phyloP scores from a whole-genome alignment of 2,888 invertebrate species.

The Drosophila ezoana region DNA sequence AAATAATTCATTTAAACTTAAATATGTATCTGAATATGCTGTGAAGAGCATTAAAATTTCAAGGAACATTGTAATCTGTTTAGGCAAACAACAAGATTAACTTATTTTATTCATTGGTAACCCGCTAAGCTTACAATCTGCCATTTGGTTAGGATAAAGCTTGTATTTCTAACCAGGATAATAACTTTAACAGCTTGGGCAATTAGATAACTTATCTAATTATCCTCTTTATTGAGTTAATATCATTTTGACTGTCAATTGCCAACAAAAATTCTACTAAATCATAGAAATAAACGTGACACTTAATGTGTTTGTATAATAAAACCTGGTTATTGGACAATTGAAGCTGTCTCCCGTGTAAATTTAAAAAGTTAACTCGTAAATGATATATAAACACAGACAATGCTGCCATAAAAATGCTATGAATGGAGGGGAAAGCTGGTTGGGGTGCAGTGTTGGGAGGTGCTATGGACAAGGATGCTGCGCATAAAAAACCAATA shows the following conservation, averaged over 20 bases:
- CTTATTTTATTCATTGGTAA: too few relatives aligned
- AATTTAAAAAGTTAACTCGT: slow-evolving; percentile 11
- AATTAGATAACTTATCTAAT: too few relatives aligned
- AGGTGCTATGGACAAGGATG: slow-evolving; percentile 38
- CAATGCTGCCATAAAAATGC: slow-evolving; percentile 12
- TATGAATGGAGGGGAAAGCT: slow-evolving; percentile 1
- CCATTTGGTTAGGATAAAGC: too few relatives aligned
- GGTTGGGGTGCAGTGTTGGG: not conserved
- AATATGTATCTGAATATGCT: too few relatives aligned
- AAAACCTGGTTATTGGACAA: slow-evolving; percentile 14
- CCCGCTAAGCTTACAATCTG: too few relatives aligned
- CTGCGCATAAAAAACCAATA: slow-evolving; percentile 74
- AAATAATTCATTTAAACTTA: too few relatives aligned
- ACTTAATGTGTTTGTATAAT: slow-evolving; percentile 17
- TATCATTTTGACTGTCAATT: not conserved
- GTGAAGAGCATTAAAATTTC: too few relatives aligned
- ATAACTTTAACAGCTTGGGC: too few relatives aligned
- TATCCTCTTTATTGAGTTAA: too few relatives aligned
- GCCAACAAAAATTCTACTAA: slow-evolving; percentile 3
- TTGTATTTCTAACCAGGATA: too few relatives aligned
- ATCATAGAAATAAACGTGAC: slow-evolving; percentile 12
- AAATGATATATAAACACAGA: slow-evolving; percentile 24
- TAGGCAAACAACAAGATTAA: too few relatives aligned
- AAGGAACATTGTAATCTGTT: too few relatives aligned
- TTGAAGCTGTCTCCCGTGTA: slow-evolving; percentile 15